Percentiles rank a stretch among this genome's conserved stretches.
Evolutionary conservation across 53 echinoderm and acorn worm species (phyloP).

Genomic region (Arbacia lixula): DNA sequence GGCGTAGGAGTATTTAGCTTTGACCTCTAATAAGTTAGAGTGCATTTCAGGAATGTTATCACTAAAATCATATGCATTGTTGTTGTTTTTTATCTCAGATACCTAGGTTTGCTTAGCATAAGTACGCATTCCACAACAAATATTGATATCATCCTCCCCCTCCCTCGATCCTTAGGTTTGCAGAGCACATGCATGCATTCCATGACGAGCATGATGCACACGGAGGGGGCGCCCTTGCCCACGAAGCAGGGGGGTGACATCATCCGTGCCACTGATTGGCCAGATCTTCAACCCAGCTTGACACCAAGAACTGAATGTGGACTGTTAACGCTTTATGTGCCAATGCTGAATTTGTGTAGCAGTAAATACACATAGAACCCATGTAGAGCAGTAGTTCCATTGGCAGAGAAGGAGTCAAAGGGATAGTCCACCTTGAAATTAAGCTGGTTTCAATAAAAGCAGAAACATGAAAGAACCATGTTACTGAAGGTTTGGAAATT

Average conservation of each 20-base stretch:
- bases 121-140: slow-evolving; percentile 86
- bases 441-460: too few relatives aligned
- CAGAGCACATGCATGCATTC: slow-evolving; percentile 91
- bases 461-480: too few relatives aligned
- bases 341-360: too few relatives aligned
- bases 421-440: too few relatives aligned
- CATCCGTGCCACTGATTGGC: background rate
- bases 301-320: too few relatives aligned
- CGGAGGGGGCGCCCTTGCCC: background rate
- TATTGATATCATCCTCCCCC: too few relatives aligned
- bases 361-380: too few relatives aligned
- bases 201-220: slow-evolving; percentile 63
- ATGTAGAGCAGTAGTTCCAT: too few relatives aligned
- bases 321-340: too few relatives aligned
- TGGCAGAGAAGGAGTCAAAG: too few relatives aligned
- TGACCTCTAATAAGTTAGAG: background rate
- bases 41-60: background rate
- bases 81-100: background rate
- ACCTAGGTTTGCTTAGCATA: slow-evolving; percentile 67
- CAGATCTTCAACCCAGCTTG: background rate
- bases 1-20: background rate
- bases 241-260: slow-evolving; percentile 1
- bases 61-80: background rate
- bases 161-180: slow-evolving; percentile 3
- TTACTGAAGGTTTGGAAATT: too few relatives aligned